Evolutionary conservation across 1,140 invertebrate species (phyloP), one percentile per base, ranked within the genome.

Genomic region (Anastatus disparis): DNA sequence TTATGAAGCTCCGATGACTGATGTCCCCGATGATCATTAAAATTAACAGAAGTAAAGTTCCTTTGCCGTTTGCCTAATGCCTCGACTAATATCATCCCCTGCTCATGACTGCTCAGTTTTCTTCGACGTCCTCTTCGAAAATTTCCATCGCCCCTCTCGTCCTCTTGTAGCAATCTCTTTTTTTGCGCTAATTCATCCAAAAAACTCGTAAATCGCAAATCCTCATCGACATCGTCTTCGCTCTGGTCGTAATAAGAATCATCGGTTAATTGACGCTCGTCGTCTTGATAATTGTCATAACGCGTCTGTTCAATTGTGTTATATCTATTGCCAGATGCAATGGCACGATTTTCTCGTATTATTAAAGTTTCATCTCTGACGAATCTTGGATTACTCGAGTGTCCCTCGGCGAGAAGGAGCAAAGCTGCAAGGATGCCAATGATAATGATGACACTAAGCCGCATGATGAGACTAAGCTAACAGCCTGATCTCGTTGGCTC

Each of bases 11-110:
- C 84, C 15, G 64, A 27, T 17, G 74, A 73, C 6, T 76, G 67
- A 61, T 87, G 83, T 38, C 86, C 86, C 40, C 86, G 78, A 67
- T 85, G 79, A 71, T 84, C 78, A 35, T 80, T 81, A 15, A 24
- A 66, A 10, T 61, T 83, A n/a, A n/a, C n/a, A 26, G 71, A 75
- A 20, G 79, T 82, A 48, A 84, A 84, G 59, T 89, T 88, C 50
- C 87, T 87, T 10, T 71, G 70, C 74, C 91, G 91, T 74, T 91
- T 89, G 35, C 89, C 89, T 15, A 94, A 81, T 0, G 91, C 90
- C 67, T 93, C 91, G 67, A 93, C 84, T 29, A 94, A 82, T 59
- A 93, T 82, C 71, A 92, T 87, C 65, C 93, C 92, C 76, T 93
- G 91, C 70, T 93, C 90, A 77, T 93, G 91, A 59, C 90, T 90